These are phyloP conservation scores for Nephrocerus scutellatus DNA, from an alignment of 2,888 invertebrate genomes.

Conservation along the genomic window DNA sequence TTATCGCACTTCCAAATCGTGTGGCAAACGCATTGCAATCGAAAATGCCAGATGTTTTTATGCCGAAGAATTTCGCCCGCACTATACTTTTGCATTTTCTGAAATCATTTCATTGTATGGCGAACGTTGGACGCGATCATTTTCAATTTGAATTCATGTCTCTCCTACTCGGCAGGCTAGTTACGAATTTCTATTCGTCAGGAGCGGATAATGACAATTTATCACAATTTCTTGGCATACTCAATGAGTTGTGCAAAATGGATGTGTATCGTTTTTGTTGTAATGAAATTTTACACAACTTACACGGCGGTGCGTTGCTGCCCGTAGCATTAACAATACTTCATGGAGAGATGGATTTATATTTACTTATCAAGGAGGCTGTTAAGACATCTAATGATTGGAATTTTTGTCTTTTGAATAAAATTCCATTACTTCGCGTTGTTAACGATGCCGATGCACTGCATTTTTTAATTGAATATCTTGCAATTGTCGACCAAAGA, in stretches of 20 bases:
- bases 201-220: constrained; percentile 50
- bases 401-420: constrained; percentile 59
- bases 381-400: constrained; percentile 54
- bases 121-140: constrained; percentile 9
- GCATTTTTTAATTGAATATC: constrained; percentile 57
- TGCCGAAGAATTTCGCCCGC: constrained; percentile 53
- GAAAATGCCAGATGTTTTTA: constrained; percentile 53
- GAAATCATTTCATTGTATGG: constrained; percentile 56
- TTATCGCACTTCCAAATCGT: constrained; percentile 62
- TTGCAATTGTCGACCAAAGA: constrained; percentile 46
- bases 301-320: constrained; percentile 57
- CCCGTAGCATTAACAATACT: constrained; percentile 54
- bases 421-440: constrained; percentile 54
- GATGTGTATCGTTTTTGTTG: constrained; percentile 46
- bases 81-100: constrained; percentile 56
- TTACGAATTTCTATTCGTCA: constrained; percentile 51
- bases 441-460: constrained; percentile 50
- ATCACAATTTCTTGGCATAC: constrained; percentile 50
- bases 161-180: constrained; percentile 56
- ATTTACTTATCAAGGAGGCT: constrained; percentile 48
- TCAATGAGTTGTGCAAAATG: constrained; percentile 48
- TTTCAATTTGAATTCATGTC: constrained; percentile 46
- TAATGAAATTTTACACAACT: constrained; percentile 50
- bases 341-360: constrained; percentile 46
- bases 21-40: constrained; percentile 61